Conservation (phyloP, 2,888 invertebrate genomes). For the Drosophila nigritarsus region DNA sequence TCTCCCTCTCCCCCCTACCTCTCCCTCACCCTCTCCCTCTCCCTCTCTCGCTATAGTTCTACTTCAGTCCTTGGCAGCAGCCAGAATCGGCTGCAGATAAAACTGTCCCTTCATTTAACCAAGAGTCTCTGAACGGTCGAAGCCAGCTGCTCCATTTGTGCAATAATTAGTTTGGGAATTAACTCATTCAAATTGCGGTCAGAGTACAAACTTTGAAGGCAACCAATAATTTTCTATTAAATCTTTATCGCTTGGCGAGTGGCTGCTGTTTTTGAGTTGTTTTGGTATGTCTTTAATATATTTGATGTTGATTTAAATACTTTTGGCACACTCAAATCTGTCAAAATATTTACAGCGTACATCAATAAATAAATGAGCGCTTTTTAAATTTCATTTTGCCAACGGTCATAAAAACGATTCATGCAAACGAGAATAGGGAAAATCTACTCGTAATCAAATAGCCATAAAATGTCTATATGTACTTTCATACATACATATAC, state of each 20-base stretch:
- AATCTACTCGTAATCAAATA: not conserved
- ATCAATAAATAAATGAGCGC: not conserved
- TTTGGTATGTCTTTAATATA: not conserved
- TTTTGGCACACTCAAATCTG: not conserved
- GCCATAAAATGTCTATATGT: not conserved
- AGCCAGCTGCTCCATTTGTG: not conserved
- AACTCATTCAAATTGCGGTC: not conserved
- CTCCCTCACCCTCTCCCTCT: not conserved
- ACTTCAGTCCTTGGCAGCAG: not conserved
- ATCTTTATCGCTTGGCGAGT: not conserved
- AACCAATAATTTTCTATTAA: not conserved
- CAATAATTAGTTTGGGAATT: not conserved
- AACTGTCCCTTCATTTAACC: not conserved
- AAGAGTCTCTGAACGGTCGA: not conserved
- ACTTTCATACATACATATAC: not conserved
- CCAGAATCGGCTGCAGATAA: not conserved
- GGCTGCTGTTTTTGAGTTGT: not conserved
- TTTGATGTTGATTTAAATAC: not conserved
- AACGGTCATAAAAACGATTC: not conserved
- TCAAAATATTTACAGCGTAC: not conserved
- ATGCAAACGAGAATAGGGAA: not conserved
- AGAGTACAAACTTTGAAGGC: not conserved
- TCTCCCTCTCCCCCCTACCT: not conserved
- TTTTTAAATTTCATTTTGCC: not conserved
- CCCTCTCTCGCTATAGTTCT: not conserved